Conservation (phyloP, 2,113 vertebrate genomes). For the Nerophis lumbriciformis region DNA sequence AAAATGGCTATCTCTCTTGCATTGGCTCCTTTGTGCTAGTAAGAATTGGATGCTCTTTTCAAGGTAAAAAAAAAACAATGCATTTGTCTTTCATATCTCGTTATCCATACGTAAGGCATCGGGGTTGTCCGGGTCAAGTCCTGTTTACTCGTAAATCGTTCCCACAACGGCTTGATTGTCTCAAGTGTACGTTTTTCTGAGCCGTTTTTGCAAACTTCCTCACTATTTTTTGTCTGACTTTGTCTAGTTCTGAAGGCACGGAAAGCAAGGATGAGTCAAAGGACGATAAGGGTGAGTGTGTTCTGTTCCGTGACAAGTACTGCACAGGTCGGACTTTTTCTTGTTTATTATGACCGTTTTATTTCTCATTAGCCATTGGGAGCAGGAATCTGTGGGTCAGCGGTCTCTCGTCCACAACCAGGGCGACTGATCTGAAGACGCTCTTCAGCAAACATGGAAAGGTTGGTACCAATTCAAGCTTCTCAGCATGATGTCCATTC, state of each 20-base stretch:
- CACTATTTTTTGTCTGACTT: conserved; percentile 52
- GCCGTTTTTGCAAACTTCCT: conserved; percentile 9
- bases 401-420: conserved; percentile 89
- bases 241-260: conserved; percentile 83
- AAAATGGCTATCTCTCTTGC: conserved; percentile 93
- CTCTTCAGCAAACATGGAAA: conserved; percentile 98
- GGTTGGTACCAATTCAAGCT: conserved; percentile 56
- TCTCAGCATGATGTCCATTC: too few relatives aligned
- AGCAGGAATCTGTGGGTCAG: conserved; percentile 95
- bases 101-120: conserved; percentile 48
- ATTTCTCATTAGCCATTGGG: conserved; percentile 53
- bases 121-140: conserved; percentile 33
- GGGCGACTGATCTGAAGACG: conserved; percentile 94
- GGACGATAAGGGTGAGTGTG: conserved; percentile 85
- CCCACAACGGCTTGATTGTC: conserved; percentile 37
- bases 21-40: conserved; percentile 80
- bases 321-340: not conserved
- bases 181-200: conserved; percentile 9
- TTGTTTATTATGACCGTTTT: not conserved
- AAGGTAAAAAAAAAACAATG: conserved; percentile 65
- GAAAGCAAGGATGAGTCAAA: conserved; percentile 75
- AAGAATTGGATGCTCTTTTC: conserved; percentile 72
- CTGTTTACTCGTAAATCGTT: conserved; percentile 36
- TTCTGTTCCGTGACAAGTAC: accelerated
- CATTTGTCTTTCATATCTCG: conserved; percentile 58